Conservation (phyloP, 2,797 vertebrate genomes). For the Thunnus albacares region DNA sequence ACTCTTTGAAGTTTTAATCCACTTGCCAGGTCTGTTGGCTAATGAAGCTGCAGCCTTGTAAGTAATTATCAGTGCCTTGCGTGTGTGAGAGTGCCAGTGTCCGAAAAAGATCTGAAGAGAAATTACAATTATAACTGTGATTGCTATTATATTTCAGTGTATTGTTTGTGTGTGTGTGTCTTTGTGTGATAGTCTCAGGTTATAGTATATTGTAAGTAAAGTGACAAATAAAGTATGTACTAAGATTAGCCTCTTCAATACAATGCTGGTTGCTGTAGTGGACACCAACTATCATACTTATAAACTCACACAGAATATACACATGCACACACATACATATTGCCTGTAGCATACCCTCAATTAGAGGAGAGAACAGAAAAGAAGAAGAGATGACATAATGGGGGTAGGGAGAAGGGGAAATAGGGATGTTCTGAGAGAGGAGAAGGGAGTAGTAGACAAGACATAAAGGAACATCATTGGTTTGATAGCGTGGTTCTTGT, state of each 20-base stretch:
- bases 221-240: not conserved
- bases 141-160: constrained; percentile 28
- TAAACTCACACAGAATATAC: not conserved
- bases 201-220: not conserved
- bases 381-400: constrained; percentile 10
- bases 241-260: not conserved
- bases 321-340: not conserved
- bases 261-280: not conserved
- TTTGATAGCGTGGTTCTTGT: constrained; percentile 2
- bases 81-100: constrained; percentile 30
- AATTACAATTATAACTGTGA: constrained; percentile 32
- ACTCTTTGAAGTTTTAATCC: constrained; percentile 79
- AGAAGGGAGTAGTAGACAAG: not conserved
- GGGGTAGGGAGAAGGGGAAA: not conserved
- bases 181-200: too few relatives aligned
- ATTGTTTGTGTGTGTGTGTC: too few relatives aligned
- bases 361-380: constrained; percentile 17
- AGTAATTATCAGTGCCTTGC: constrained; percentile 73
- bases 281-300: not conserved
- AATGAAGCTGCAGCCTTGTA: constrained; percentile 70
- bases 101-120: constrained; percentile 34
- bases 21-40: constrained; percentile 68
- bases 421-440: not conserved
- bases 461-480: constrained; percentile 22
- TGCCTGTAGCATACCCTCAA: not conserved